Conservation (phyloP, 2,797 vertebrate genomes). For the Chloroceryle inda region DNA sequence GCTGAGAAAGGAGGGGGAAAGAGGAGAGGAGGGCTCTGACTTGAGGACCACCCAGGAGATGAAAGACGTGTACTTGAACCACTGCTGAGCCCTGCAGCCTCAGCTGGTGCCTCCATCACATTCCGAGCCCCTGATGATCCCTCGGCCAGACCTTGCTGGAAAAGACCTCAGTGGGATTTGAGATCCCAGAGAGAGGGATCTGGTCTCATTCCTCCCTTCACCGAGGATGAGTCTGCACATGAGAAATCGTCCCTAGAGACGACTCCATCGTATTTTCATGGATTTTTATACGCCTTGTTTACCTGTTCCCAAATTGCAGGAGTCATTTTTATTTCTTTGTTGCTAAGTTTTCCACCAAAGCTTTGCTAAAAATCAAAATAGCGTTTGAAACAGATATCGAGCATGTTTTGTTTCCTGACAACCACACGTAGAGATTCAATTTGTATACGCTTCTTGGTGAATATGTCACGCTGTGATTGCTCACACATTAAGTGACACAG, state of each 20-base stretch:
- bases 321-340: slow-evolving; percentile 10
- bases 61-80: not conserved
- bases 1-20: not conserved
- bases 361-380: slow-evolving; percentile 25
- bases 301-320: slow-evolving; percentile 23
- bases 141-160: not conserved
- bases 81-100: slow-evolving; percentile 20
- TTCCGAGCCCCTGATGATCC: fast-evolving
- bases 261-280: not conserved
- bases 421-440: slow-evolving; percentile 64
- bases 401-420: slow-evolving; percentile 68
- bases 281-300: slow-evolving; percentile 15
- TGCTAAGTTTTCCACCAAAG: slow-evolving; percentile 22
- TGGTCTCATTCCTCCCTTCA: not conserved
- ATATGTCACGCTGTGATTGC: slow-evolving; percentile 45
- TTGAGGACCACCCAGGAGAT: slow-evolving; percentile 48
- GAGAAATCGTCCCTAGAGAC: not conserved
- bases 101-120: not conserved
- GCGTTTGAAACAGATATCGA: slow-evolving; percentile 42
- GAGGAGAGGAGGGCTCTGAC: not conserved
- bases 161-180: not conserved
- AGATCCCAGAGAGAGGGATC: not conserved
- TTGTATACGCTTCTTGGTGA: slow-evolving; percentile 22
- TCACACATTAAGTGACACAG: slow-evolving; percentile 56
- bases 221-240: not conserved